Evolutionary conservation across 2,888 invertebrate species (phyloP).

Genomic region (Drosophila robusta): DNA sequence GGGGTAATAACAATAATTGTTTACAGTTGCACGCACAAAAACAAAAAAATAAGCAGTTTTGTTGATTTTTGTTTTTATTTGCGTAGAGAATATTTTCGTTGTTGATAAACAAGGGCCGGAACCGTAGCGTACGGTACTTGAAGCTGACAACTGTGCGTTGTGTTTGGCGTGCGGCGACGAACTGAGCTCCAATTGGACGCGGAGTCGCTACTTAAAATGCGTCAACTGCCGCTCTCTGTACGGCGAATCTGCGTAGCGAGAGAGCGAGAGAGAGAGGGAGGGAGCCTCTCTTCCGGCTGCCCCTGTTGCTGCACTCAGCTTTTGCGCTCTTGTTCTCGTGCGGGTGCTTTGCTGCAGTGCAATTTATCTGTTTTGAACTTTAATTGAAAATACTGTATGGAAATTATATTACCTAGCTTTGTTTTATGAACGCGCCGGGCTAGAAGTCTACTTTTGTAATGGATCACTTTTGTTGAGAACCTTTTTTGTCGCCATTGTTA

Average conservation of each 20-base stretch:
- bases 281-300: conserved; percentile 2
- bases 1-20: conserved; percentile 58
- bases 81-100: conserved; percentile 21
- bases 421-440: too few relatives aligned
- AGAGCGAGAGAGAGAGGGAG: neutral
- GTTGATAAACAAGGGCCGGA: conserved; percentile 26
- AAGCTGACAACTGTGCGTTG: conserved; percentile 5
- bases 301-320: neutral
- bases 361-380: conserved; percentile 4
- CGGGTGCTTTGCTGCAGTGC: neutral
- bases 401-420: too few relatives aligned
- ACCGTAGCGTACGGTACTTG: conserved; percentile 4
- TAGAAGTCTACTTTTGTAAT: neutral
- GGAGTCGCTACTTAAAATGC: conserved; percentile 44
- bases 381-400: neutral
- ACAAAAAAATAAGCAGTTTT: neutral
- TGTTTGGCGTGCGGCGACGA: conserved; percentile 41
- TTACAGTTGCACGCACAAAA: conserved; percentile 22
- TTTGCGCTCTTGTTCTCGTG: neutral
- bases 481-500: too few relatives aligned
- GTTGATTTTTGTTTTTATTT: conserved; percentile 2
- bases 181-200: conserved; percentile 44
- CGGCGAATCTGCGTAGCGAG: neutral
- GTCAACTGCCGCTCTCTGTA: conserved; percentile 24
- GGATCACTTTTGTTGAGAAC: too few relatives aligned